Evolutionary conservation across 2,113 vertebrate genomes (phyloP), one percentile per base, ranked within the genome.

Genomic region (Salminus brasiliensis): DNA sequence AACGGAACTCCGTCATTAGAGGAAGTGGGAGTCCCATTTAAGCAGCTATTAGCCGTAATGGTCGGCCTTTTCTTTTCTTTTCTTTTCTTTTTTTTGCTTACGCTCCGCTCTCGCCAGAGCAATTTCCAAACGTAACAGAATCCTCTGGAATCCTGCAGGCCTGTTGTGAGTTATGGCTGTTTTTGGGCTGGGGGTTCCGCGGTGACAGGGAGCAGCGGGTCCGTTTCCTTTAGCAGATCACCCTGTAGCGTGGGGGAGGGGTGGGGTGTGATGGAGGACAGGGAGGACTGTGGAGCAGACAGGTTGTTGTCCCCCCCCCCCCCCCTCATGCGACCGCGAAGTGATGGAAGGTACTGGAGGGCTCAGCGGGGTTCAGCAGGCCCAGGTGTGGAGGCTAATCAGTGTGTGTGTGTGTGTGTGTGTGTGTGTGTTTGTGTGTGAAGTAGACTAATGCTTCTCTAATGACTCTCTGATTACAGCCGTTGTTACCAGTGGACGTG

Each of bases 1-100:
- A 80, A 57, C 63, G 76, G 83, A 81, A 83, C 70, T 80, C 83
- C 80, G 74, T 88, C 83, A 80, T 88, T 85, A 85, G 59, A 75
- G 60, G 79, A 81, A 86, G 76, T 78, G 79, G 80, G 83, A 81
- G 85, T 80, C 78, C 78, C 85, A 79, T 81, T 85, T 82, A 72
- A 82, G 71, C 70, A 49, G 81, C 83, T 82, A 76, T 86, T 86
- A 83, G 67, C 43, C 41, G 60, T 81, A 74, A 81, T 84, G 65
- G 69, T 36, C 66, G 69, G 72, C 52, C 74, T 69, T 67, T 59
- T 62, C 67, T 63, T 81, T 71, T 76, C 39, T 66, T 8, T 41
- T 45, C 32, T 63, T 57, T 59, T 60, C 27, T 70, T 45, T 78
- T 70, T 49, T 71, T 67, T 62, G 15, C 29, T 81, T 36, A 23